These are phyloP conservation scores for Dryas iulia DNA, from an alignment of 1,140 invertebrate species.

Conservation along the genomic window DNA sequence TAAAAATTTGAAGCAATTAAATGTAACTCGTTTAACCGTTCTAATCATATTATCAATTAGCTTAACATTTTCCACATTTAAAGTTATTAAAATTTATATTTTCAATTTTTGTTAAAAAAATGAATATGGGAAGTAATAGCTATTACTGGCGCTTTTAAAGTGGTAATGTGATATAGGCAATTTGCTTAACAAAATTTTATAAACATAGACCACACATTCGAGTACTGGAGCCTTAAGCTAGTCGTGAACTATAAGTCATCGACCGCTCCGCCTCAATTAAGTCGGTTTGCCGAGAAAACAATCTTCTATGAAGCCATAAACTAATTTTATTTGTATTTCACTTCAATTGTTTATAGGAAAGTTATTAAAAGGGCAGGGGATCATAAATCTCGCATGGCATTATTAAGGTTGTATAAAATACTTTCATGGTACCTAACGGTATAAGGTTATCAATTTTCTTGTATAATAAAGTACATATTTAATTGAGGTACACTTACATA, in stretches of 20 bases:
- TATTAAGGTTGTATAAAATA: background rate
- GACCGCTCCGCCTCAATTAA: conserved; percentile 51
- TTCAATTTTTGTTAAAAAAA: background rate
- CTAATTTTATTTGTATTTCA: conserved; percentile 47
- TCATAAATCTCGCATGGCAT: background rate
- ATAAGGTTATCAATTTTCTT: background rate
- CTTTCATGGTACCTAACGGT: background rate
- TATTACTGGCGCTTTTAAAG: background rate
- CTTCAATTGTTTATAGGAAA: conserved; percentile 34
- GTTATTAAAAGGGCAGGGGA: background rate
- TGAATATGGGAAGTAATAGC: background rate
- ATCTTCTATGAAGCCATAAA: conserved; percentile 63
- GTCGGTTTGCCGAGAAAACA: conserved; percentile 49
- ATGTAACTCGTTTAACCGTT: background rate
- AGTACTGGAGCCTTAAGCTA: conserved; percentile 52
- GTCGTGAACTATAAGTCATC: conserved; percentile 63
- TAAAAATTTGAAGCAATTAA: conserved; percentile 17
- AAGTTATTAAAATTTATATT: background rate
- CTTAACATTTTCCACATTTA: background rate
- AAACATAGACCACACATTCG: conserved; percentile 54
- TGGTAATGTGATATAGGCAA: background rate
- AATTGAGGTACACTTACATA: background rate
- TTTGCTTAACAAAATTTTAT: background rate
- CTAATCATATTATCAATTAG: background rate
- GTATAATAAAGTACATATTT: background rate